phyloP scores from a whole-genome alignment of 2,113 vertebrate genomes.

The pig (Sus scrofa) region T2T-Sscrofa CM000820.6:56089501-56090000 shows the following conservation, averaged over 20 bases:
- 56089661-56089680: background rate
- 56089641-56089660: background rate
- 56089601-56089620: fast-evolving
- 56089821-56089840: background rate
- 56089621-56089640: background rate
- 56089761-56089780: too few species aligned
- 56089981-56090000: too few species aligned
- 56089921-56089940: background rate
- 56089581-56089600: background rate
- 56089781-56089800: background rate
- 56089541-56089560: background rate
- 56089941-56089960: background rate
- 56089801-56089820: background rate
- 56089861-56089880: background rate
- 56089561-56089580: background rate
- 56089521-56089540: background rate
- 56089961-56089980: background rate
- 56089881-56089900: background rate
- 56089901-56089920: background rate
- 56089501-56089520: background rate
- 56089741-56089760: too few species aligned
- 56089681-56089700: background rate
- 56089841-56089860: background rate
- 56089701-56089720: background rate
- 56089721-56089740: background rate